Evolutionary conservation across 1,140 invertebrate genomes (phyloP).

Genomic region (Phortica variegata): DNA sequence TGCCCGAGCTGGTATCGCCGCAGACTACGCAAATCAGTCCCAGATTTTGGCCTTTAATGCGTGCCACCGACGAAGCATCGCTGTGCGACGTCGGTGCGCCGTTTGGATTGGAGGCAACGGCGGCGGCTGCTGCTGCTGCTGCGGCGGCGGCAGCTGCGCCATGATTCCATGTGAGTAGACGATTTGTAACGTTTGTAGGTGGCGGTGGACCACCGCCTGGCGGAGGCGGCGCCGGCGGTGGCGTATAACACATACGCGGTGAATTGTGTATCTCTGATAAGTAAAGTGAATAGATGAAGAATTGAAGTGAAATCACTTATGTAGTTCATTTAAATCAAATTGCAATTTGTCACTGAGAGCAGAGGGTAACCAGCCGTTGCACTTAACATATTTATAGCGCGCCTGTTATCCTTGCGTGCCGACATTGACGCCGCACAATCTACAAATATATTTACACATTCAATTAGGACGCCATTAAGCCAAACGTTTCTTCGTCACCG

Average conservation of each 20-base stretch:
- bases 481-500: constrained; percentile 11
- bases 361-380: constrained; percentile 13
- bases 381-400: constrained; percentile 10
- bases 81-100: not conserved
- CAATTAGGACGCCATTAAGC: constrained; percentile 55
- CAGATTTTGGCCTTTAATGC: constrained; percentile 58
- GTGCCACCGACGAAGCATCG: constrained; percentile 23
- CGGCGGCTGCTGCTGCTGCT: constrained; percentile 27
- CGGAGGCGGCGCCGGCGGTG: constrained; percentile 9
- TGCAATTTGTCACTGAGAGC: constrained; percentile 36
- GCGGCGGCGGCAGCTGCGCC: constrained; percentile 34
- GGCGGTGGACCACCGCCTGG: not conserved
- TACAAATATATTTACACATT: constrained; percentile 57
- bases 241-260: constrained; percentile 29
- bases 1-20: constrained; percentile 94
- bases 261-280: constrained; percentile 39
- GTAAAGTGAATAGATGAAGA: not conserved
- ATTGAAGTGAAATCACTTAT: constrained; percentile 39
- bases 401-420: constrained; percentile 37
- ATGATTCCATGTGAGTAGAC: constrained; percentile 37
- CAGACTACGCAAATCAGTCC: constrained; percentile 91
- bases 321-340: constrained; percentile 54
- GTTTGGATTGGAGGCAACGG: constrained; percentile 20
- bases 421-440: constrained; percentile 48
- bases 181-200: constrained; percentile 8